Base-by-base conservation (phyloP, 2,888 invertebrate species). In the Agrypnus murinus region DNA sequence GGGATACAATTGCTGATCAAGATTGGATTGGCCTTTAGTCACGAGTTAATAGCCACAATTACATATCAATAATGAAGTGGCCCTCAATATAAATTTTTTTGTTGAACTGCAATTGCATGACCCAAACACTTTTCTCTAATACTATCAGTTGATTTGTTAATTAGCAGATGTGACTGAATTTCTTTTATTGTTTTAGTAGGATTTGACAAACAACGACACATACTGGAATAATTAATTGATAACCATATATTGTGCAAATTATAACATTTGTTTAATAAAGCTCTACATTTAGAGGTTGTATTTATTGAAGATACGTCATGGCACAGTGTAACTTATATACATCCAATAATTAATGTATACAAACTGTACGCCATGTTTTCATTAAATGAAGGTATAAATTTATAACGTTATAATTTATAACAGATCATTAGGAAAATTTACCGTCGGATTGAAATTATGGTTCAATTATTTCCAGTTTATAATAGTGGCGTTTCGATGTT, bases 351-450 rank as follows among this genome's bases (percentile, higher is more conserved):
- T 60, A 60, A 67, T 46, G 67, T 40, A n/a, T 50, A 34, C 40
- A 67, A 67, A 59, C 48, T 66, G 40, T 66, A 25, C 43, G 50
- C 59, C 67, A 59, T 55, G 67, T 67, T 67, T 67, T 67, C 67
- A 67, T 67, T 67, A 67, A 67, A 67, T 53, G 60, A 50, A 67
- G 67, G 53, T 67, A 67, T 67, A 46, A 67, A 67, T 67, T 67
- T 60, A 67, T 38, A 60, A 53, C 53, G 53, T 60, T 67, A 69
- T 64, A 69, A 69, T 64, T 69, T 65, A 69, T 69, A 69, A 63
- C 59, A 59, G 58, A 58, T 65, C 69, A 69, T 69, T 69, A 69
- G 64, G 58, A 55, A 65, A 69, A 69, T 69, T 69, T 69, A 69
- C 58, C 40, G 69, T 58, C 48, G 57, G 45, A 65, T 69, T 64